These are phyloP conservation scores for Opisthocomus hoazin DNA, from an alignment of 2,113 vertebrate species.

Conservation along the genomic window DNA sequence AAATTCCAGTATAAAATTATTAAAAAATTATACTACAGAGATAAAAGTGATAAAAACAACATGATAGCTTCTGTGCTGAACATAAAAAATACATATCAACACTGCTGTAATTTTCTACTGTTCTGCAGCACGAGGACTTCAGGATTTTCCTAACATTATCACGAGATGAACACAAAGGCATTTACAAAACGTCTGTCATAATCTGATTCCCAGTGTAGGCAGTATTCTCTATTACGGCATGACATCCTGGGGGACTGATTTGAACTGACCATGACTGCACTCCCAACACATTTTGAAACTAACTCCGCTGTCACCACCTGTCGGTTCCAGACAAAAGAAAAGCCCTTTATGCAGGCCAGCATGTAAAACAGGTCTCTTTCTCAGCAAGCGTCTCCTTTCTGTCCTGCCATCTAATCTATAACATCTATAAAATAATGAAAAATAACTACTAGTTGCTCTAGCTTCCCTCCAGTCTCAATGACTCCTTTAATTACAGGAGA, in stretches of 20 bases:
- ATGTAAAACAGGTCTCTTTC: neutral
- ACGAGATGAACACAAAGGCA: neutral
- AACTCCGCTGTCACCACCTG: neutral
- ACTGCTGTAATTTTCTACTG: neutral
- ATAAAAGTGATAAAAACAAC: neutral
- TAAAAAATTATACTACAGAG: neutral
- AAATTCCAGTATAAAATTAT: neutral
- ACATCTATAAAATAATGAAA: neutral
- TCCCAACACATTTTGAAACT: neutral
- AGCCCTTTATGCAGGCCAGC: neutral
- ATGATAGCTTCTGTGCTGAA: neutral
- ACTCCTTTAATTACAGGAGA: neutral
- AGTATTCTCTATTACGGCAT: neutral
- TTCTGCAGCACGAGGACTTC: neutral
- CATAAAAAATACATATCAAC: neutral
- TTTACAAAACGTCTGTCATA: slow-evolving; percentile 3
- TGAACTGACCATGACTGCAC: neutral
- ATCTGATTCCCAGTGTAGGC: neutral
- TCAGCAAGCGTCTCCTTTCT: neutral
- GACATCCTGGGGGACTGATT: neutral
- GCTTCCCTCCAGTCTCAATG: neutral
- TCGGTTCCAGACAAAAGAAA: neutral
- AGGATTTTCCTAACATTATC: neutral
- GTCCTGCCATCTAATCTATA: neutral
- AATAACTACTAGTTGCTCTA: neutral